Evolutionary conservation across 92 coral and sea anemone species (phyloP).

Genomic region (Epizoanthus scotinus): DNA sequence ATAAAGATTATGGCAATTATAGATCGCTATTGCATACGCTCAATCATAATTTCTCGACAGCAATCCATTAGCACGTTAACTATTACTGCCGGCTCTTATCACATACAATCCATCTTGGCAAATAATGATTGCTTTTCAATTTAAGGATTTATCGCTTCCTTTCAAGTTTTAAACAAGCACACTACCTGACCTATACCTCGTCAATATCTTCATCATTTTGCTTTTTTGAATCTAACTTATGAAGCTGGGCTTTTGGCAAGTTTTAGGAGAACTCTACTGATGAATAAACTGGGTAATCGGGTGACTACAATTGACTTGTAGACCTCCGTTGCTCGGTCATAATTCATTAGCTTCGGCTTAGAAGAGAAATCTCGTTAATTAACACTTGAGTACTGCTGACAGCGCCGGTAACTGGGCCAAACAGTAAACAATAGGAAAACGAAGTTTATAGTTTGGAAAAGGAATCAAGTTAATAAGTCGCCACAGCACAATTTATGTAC

Average conservation of each 20-base stretch:
- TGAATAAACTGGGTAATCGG: too few relatives aligned
- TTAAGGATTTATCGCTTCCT: constrained; percentile 8
- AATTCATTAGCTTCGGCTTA: background rate
- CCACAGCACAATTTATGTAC: background rate
- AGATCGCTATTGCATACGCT: background rate
- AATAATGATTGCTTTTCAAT: constrained; percentile 17
- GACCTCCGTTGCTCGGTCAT: constrained; percentile 7
- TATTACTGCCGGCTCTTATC: constrained; percentile 11
- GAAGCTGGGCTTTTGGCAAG: background rate
- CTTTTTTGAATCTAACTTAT: background rate
- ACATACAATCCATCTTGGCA: constrained; percentile 13
- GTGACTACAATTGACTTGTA: background rate
- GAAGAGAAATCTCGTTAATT: background rate
- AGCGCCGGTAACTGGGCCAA: constrained; percentile 1
- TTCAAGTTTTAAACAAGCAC: background rate
- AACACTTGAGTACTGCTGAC: background rate
- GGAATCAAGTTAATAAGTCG: background rate
- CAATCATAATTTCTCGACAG: background rate
- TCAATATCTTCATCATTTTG: background rate
- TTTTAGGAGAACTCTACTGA: background rate
- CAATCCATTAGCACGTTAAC: constrained; percentile 19
- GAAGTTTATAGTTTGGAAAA: background rate
- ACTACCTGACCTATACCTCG: background rate
- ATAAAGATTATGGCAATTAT: background rate
- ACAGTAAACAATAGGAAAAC: constrained; percentile 15